Base-by-base conservation (phyloP, 2,888 invertebrate genomes). In the Macrostomum cliftonense region DNA sequence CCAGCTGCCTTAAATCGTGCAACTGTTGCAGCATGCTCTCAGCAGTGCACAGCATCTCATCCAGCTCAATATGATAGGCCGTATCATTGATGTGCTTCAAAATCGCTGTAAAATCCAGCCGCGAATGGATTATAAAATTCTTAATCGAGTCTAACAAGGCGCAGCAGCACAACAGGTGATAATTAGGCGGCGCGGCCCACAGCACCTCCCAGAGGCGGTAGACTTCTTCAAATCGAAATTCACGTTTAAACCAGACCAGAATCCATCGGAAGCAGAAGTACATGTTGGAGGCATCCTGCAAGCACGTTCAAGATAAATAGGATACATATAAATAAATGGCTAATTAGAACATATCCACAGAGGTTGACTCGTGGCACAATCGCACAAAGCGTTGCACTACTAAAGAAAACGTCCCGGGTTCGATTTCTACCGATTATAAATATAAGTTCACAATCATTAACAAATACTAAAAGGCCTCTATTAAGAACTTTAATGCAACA, bases 261-360 rank as follows among this genome's bases (percentile, higher is more conserved):
- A 95, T 77, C 93, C 95, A 95, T 12, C 95, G 82, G 74, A 97
- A 97, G 69, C 91, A 91, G 73, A 97, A 97, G 71, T 88, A 95
- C 85, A 97, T 87, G 67, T 95, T 93, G 7, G 83, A 86, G 1
- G 82, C 82, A 58, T 89, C 87, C 64, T 87, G 83, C 53, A 77
- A 77, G 4, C 28, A 28, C 28, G 4, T 28, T 28, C 5, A 28
- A 28, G 9, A 28, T 28, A 28, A 28, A 28, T 7, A 28, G 9
- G 9, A 7, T 28, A 7, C 9, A 7, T 28, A 7, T 4, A 28
- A 28, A 28, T 28, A 9, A 4, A 28, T 7, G 9, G 4, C 4
- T 28, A 9, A 28, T 28, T 28, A 28, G 28, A 7, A 9, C 28
- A 9, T n/a, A n/a, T n/a, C n/a, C n/a, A n/a, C n/a, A n/a, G n/a